phyloP scores from a whole-genome alignment of 2,888 invertebrate genomes.

The Mechanitis mazaeus region DNA sequence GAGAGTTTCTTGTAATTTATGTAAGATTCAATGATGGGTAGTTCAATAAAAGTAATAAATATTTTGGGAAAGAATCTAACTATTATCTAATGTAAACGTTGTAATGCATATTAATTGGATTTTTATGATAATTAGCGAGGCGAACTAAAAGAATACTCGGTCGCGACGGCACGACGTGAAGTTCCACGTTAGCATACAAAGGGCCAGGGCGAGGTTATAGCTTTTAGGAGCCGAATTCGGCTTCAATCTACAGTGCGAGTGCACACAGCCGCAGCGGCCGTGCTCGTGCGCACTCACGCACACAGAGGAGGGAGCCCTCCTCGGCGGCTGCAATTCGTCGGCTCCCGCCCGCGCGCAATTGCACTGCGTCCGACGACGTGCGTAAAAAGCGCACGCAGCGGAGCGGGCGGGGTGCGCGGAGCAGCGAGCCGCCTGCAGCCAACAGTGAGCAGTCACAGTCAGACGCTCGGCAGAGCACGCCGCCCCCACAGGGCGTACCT shows the following conservation, averaged over 20 bases:
- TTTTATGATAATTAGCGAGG: slow-evolving; percentile 49
- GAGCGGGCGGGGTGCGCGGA: slow-evolving; percentile 46
- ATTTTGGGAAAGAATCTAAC: slow-evolving; percentile 17
- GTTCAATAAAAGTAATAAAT: background rate
- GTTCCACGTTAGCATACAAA: slow-evolving; percentile 69
- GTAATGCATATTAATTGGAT: slow-evolving; percentile 48
- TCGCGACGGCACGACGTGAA: slow-evolving; percentile 54
- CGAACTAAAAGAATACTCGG: slow-evolving; percentile 50
- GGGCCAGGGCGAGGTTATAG: slow-evolving; percentile 55
- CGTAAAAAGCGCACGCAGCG: slow-evolving; percentile 76
- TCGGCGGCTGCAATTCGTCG: slow-evolving; percentile 74
- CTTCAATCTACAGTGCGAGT: slow-evolving; percentile 56
- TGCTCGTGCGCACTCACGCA: slow-evolving; percentile 63
- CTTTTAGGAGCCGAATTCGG: slow-evolving; percentile 68
- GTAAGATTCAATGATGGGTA: too few species aligned
- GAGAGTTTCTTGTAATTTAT: too few species aligned
- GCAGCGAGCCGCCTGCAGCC: slow-evolving; percentile 49
- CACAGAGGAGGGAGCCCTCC: slow-evolving; percentile 60
- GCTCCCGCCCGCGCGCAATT: slow-evolving; percentile 69
- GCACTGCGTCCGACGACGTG: slow-evolving; percentile 68
- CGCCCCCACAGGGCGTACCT: slow-evolving; percentile 68
- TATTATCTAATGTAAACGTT: slow-evolving; percentile 42
- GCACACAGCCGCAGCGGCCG: slow-evolving; percentile 35
- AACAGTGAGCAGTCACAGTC: slow-evolving; percentile 68
- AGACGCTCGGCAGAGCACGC: slow-evolving; percentile 69